Conservation (phyloP, 2,797 vertebrate genomes). For the Lepidocolaptes lacrymiger region DNA sequence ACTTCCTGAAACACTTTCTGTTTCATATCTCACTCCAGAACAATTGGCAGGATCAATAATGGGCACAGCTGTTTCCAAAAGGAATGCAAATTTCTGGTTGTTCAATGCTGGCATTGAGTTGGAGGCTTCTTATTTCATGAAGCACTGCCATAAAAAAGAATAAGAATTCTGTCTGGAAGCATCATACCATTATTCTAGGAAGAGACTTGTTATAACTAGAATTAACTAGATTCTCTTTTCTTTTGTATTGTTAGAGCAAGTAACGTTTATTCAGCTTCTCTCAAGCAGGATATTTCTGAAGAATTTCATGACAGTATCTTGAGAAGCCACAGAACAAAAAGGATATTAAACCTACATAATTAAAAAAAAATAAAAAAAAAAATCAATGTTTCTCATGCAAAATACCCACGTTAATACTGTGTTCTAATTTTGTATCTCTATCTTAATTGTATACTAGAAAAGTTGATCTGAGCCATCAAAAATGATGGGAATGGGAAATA, state of each 20-base stretch:
- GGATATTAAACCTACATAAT: not conserved
- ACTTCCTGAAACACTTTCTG: not conserved
- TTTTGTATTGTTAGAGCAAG: not conserved
- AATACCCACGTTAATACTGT: not conserved
- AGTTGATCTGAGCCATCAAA: not conserved
- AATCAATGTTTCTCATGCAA: not conserved
- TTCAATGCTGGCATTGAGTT: not conserved
- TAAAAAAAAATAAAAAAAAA: not conserved
- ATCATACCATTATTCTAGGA: not conserved
- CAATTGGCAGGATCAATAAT: not conserved
- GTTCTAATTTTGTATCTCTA: not conserved
- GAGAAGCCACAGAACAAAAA: not conserved
- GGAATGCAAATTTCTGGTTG: not conserved
- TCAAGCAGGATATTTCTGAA: not conserved
- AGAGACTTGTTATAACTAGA: not conserved
- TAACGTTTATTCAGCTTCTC: not conserved
- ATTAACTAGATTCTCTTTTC: not conserved
- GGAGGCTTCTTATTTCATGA: not conserved
- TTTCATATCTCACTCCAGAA: not conserved
- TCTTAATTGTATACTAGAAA: not conserved
- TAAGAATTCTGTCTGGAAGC: not conserved
- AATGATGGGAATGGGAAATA: not conserved
- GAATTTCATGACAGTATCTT: not conserved
- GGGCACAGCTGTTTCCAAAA: not conserved
- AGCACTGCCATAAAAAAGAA: not conserved